Percentiles rank a stretch among this genome's conserved stretches.
Evolutionary conservation across 2,113 vertebrate species (phyloP).

Genomic region (Menidia beryllina): DNA sequence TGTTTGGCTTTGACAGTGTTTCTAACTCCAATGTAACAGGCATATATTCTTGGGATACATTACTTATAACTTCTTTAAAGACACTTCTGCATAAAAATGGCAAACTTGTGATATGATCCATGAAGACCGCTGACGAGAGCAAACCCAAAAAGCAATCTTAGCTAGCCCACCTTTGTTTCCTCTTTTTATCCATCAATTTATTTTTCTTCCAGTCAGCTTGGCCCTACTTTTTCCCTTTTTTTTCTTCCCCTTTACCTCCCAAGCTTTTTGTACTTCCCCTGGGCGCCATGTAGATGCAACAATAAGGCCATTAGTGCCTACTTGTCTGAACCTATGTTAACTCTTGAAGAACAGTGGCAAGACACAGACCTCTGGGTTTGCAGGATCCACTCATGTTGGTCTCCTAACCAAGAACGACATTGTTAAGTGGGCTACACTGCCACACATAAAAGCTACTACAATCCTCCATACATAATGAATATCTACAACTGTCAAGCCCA

Average conservation of each 20-base stretch:
- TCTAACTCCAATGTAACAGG: conserved; percentile 53
- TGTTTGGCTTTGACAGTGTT: conserved; percentile 55
- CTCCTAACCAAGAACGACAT: conserved; percentile 75
- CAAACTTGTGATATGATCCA: conserved; percentile 42
- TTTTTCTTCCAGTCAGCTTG: conserved; percentile 16
- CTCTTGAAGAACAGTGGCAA: conserved; percentile 64
- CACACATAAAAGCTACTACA: conserved; percentile 80
- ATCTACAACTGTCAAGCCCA: conserved; percentile 77
- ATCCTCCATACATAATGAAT: conserved; percentile 82
- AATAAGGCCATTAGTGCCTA: conserved; percentile 67
- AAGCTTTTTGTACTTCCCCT: conserved; percentile 65
- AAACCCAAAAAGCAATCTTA: conserved; percentile 2
- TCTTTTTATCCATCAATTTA: conserved; percentile 34
- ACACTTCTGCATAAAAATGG: conserved; percentile 2
- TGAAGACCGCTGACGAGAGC: conserved; percentile 11
- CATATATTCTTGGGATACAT: conserved; percentile 39
- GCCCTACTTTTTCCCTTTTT: conserved; percentile 23
- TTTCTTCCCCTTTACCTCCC: conserved; percentile 41
- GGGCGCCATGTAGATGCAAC: conserved; percentile 64
- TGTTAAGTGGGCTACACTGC: conserved; percentile 75
- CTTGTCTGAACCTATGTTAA: conserved; percentile 71
- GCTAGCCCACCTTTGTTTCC: conserved; percentile 1
- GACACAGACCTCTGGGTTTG: conserved; percentile 59
- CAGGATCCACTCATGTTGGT: conserved; percentile 50
- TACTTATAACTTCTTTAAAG: conserved; percentile 47